These are phyloP conservation scores for Octopus bimaculoides DNA, from an alignment of 1,140 invertebrate genomes.

Conservation along the genomic window DNA sequence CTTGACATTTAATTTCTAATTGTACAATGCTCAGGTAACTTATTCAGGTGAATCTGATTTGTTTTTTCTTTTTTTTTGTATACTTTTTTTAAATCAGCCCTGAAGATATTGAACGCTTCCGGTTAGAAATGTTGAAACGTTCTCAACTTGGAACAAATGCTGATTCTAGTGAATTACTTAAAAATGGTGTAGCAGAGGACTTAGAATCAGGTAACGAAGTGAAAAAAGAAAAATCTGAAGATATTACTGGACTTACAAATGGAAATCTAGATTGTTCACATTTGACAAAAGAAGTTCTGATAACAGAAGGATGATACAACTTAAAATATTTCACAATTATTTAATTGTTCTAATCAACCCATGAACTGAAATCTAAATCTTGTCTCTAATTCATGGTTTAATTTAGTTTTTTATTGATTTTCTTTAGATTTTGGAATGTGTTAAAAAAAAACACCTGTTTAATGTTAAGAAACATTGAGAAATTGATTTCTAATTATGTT, in stretches of 20 bases:
- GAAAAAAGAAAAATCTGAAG: neutral
- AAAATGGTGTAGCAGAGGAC: neutral
- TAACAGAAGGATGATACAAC: neutral
- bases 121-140: constrained; percentile 32
- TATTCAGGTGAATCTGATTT: neutral
- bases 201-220: neutral
- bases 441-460: too few relatives aligned
- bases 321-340: too few relatives aligned
- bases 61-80: neutral
- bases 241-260: neutral
- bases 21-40: neutral
- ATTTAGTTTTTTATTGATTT: too few relatives aligned
- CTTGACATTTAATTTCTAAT: neutral
- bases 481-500: too few relatives aligned
- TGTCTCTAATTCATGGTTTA: too few relatives aligned
- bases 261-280: neutral
- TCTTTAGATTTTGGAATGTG: too few relatives aligned
- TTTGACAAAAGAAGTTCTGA: neutral
- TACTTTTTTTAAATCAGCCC: constrained; percentile 31
- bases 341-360: too few relatives aligned
- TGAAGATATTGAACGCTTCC: constrained; percentile 45
- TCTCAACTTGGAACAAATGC: neutral
- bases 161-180: neutral
- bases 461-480: too few relatives aligned
- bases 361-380: too few relatives aligned